Evolutionary conservation across 2,797 vertebrate species (phyloP), one percentile per base, ranked within the genome.

Genomic region (Chaetodon trifasciatus): DNA sequence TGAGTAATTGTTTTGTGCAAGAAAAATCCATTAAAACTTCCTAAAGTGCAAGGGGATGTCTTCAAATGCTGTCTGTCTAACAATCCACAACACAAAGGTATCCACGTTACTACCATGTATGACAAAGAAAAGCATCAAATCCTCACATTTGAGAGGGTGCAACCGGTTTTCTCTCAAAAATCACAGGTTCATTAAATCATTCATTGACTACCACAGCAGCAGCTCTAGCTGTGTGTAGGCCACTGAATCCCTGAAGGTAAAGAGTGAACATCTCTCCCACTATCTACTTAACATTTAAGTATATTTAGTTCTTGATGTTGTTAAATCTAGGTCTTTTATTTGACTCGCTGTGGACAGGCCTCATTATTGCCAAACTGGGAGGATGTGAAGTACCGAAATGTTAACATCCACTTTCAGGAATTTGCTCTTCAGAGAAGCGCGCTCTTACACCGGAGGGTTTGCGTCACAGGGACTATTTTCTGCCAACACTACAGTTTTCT

Each of bases 381-480:
- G 46, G 15, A 67, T 37, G 21, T 46, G 23, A 37, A 62, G 32
- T 39, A 42, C 13, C 39, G 11, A 49, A 61, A 76, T 40, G 47
- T 49, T 47, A 52, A 53, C 39, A 55, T 60, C 49, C 40, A 67
- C 62, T 66, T 46, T 23, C 19, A 7, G 42, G 37, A 47, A 53
- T 53, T 35, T 49, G 58, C 71, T 70, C 65, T 56, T 37, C 21
- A 44, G 50, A 35, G 42, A 44, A 64, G 58, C 37, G 5, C 56
- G 64, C 58, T 74, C 50, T 12, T 3, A 35, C 32, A 8, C 19
- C 70, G 52, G 32, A 64, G 19, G 11, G 52, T 53, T 65, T 75
- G 11, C 7, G 16, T n/a, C n/a, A 35, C 55, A 50, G 47, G 39
- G 24, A 11, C 35, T 15, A 32, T 39, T 32, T 37, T 2, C 15